Conservation (phyloP, 2,888 invertebrate genomes). For the Punctoribates punctum region DNA sequence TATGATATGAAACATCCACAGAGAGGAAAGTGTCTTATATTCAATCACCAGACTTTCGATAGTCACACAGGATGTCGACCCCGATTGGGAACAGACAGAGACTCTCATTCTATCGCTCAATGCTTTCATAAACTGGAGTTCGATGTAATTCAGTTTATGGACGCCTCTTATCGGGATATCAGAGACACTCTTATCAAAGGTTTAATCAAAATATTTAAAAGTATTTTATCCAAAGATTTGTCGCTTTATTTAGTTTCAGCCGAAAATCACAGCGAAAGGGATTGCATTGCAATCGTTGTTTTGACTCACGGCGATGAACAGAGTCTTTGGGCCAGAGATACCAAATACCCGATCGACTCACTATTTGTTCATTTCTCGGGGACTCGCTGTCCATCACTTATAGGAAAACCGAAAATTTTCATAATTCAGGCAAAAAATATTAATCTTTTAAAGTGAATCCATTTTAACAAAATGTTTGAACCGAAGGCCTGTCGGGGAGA, state of each 20-base stretch:
- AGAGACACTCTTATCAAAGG: background rate
- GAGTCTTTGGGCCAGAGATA: conserved; percentile 78
- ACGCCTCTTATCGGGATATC: background rate
- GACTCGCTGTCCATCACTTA: conserved; percentile 72
- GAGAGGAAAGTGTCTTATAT: conserved; percentile 78
- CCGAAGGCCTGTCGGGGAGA: conserved; percentile 82
- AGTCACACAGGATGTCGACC: background rate
- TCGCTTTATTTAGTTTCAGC: conserved; percentile 48
- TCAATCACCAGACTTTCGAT: conserved; percentile 78
- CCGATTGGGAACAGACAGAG: conserved; percentile 29
- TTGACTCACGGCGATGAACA: conserved; percentile 87
- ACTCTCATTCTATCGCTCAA: background rate
- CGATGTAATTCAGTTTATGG: background rate
- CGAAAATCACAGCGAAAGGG: conserved; percentile 71
- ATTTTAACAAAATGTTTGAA: background rate
- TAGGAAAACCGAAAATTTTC: conserved; percentile 77
- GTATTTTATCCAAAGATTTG: background rate
- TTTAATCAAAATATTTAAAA: background rate
- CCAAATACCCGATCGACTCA: conserved; percentile 74
- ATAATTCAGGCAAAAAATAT: conserved; percentile 62
- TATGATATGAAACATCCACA: conserved; percentile 79
- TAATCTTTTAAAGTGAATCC: background rate
- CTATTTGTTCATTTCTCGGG: conserved; percentile 62
- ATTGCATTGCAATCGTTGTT: conserved; percentile 78
- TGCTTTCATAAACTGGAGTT: conserved; percentile 39